phyloP scores from a whole-genome alignment of 2,113 vertebrate species.

The Archilochus colubris region DNA sequence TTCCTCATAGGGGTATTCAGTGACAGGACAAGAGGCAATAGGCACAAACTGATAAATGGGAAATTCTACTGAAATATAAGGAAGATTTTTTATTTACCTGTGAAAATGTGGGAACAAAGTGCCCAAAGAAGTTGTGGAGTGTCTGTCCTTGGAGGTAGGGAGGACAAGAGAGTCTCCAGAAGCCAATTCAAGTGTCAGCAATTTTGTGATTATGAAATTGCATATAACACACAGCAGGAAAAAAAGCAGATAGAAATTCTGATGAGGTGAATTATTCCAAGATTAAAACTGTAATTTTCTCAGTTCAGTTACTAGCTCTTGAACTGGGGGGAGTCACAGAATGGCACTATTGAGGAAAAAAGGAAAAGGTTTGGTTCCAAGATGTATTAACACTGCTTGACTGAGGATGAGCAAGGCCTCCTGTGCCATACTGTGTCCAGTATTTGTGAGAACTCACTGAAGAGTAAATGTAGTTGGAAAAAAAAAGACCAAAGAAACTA shows the following conservation, averaged over 20 bases:
- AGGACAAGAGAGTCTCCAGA: not conserved
- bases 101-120: too few relatives aligned
- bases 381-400: not conserved
- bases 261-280: not conserved
- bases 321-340: not conserved
- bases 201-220: not conserved
- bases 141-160: too few relatives aligned
- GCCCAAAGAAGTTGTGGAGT: too few relatives aligned
- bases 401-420: not conserved
- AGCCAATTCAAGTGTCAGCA: not conserved
- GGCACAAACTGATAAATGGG: not conserved
- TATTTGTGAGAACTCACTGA: not conserved
- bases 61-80: not conserved
- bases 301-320: not conserved
- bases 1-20: not conserved
- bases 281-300: not conserved
- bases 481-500: not conserved
- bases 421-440: not conserved
- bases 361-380: not conserved
- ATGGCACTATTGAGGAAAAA: not conserved
- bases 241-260: not conserved
- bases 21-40: not conserved
- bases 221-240: not conserved
- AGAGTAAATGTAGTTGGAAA: not conserved
- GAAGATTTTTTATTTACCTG: not conserved